Base-by-base conservation (phyloP, 2,797 vertebrate genomes). In the Dendrocincla tyrannina region DNA sequence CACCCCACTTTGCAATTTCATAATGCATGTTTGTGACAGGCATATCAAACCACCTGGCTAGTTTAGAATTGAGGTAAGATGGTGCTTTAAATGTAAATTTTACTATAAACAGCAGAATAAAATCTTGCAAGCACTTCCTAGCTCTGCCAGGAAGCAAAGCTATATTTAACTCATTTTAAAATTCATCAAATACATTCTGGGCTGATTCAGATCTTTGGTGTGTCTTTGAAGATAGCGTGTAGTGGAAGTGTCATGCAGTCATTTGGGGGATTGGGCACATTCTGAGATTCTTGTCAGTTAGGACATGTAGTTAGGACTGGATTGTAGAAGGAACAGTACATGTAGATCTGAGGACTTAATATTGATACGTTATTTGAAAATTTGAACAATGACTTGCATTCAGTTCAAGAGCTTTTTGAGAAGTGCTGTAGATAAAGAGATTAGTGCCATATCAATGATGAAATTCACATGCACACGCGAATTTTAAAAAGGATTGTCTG, bases 111-210 rank as follows among this genome's bases (percentile, higher is more conserved):
- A 93, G 88, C 7, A 0, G 87, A 92, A 96, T 76, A 94, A 96
- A 96, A 88, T 89, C 53, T 85, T 87, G 77, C 78, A 74, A 88
- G 52, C 80, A 46, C 63, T 95, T 90, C 81, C 89, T 85, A 79
- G 56, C 87, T 88, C 78, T 96, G 70, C 79, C 91, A 88, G 91
- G 74, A 94, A 94, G 59, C 60, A 78, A 66, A 89, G 67, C 81
- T 94, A 81, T 96, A 88, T 97, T 96, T 97, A 96, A 92, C 86
- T 88, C 64, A 27, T 91, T 96, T 96, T 91, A 92, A 96, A 96
- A 97, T 96, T 92, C 91, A 95, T 94, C 95, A 89, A 90, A 88
- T 74, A 49, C 49, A 24, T 92, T 92, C 83, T 91, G 55, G 55
- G 52, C 72, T 91, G 85, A 86, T 95, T 93, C 87, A 85, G 82